Evolutionary conservation across 2,888 invertebrate genomes (phyloP), one percentile per base, ranked within the genome.

Genomic region (Allygus modestus): DNA sequence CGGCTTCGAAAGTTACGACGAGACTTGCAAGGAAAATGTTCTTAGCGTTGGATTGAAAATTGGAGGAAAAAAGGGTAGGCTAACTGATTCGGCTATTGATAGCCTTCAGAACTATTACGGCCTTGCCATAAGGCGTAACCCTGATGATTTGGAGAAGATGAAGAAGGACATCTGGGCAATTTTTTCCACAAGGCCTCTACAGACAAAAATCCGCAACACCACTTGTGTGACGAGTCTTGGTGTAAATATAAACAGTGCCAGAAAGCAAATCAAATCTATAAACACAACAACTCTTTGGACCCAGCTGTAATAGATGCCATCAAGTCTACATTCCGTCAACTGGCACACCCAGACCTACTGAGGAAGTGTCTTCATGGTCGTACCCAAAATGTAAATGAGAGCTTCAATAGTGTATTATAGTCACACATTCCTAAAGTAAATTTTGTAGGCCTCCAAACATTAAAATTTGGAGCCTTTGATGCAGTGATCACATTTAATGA

Each of bases 101-200:
- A 84, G 86, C 82, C 58, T 88, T 65, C 87, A 86, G 23, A 84
- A 82, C 20, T 89, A 86, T 84, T 88, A 88, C 81, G 87, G 88
- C 23, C 58, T 87, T 20, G 88, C 87, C n/a, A 88, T 88, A 75
- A 81, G 87, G 54, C 75, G 85, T 12, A 86, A 87, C 83, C 71
- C 86, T 20, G 61, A 87, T 83, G 85, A 86, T 11, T 69, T 85
- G 9, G 87, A 87, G 43, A 82, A 85, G 15, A 88, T 88, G 87
- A 87, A 87, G 71, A 87, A 71, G 26, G 69, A 69, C 17, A 31
- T 31, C 31, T 69, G 61, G 26, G 61, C 20, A 1, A 61, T 4
- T 88, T 85, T 82, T 85, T 84, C 20, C 88, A 88, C 58, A 87
- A 86, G 77, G 81, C 61, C 69, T 88, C 87, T 4, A 85, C 88